These are phyloP conservation scores for Fregetta grallaria DNA, from an alignment of 2,113 vertebrate species.

Conservation along the genomic window DNA sequence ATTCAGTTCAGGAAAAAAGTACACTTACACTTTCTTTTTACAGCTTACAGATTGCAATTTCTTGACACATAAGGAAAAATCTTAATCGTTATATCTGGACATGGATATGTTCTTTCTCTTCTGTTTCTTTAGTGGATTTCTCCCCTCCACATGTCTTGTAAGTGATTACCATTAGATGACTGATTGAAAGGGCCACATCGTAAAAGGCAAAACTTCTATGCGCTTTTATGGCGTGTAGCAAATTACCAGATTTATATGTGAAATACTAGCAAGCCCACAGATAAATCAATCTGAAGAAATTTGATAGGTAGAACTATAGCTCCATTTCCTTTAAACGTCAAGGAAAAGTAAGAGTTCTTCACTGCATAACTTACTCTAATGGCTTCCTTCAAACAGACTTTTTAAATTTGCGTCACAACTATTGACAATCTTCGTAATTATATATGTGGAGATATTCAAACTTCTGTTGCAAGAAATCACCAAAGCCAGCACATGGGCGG, in stretches of 20 bases:
- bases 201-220: neutral
- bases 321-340: neutral
- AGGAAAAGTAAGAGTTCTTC: neutral
- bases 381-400: neutral
- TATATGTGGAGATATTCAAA: neutral
- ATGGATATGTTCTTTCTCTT: neutral
- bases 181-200: fast-evolving
- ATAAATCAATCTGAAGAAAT: neutral
- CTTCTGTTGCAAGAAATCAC: neutral
- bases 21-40: neutral
- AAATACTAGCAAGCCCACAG: neutral
- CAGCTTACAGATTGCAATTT: neutral
- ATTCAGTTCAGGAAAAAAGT: neutral
- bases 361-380: neutral
- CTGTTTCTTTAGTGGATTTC: neutral
- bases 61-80: neutral
- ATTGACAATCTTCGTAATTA: neutral
- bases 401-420: neutral
- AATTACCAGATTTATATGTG: neutral
- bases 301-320: neutral
- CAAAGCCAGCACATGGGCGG: neutral
- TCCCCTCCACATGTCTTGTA: neutral
- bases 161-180: neutral
- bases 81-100: neutral
- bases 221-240: neutral